Evolutionary conservation across 1,140 invertebrate species (phyloP), one percentile per base, ranked within the genome.

Genomic region (Drosophila arizonae): DNA sequence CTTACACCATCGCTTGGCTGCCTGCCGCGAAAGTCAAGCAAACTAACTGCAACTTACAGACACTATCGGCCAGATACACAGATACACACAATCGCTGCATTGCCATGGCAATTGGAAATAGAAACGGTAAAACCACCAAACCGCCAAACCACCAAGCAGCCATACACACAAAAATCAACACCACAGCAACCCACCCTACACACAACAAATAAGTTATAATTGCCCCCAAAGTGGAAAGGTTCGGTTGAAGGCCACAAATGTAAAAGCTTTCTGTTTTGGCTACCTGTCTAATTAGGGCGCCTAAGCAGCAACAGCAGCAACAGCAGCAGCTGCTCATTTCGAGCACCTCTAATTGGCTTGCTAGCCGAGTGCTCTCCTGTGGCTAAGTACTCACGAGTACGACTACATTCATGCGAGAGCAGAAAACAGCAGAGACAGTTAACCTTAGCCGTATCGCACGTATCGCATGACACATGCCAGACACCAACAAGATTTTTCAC

Each of bases 301-400:
- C 45, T 64, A 52, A 78, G 80, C 80, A 55, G 70, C 21, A 24
- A 24, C 21, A 3, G 21, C 64, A 57, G 15, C 30, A 46, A 15
- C 36, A 39, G 36, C 11, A 11, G 36, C 36, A 8, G 10, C 39
- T 67, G 62, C 60, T 82, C 71, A 76, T 65, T 82, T 82, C 46
- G 64, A 62, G 67, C 68, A 63, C 45, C 73, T 64, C 74, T 86
- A 85, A 86, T 86, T 87, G 76, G 79, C 81, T 76, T 63, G 76
- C 64, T 72, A 71, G 50, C 56, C 57, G 30, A 54, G 76, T 43
- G 76, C 30, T 61, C 64, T 77, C 50, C 36, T 58, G 62, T 13
- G 64, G 60, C 64, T 70, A 17, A 60, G 43, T 33, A 30, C 48
- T 64, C 55, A 67, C 69, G 48, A 58, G 48, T 39, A 13, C 11